phyloP scores from a whole-genome alignment of 2,797 vertebrate genomes.

The Manis crassicaudata region DNA sequence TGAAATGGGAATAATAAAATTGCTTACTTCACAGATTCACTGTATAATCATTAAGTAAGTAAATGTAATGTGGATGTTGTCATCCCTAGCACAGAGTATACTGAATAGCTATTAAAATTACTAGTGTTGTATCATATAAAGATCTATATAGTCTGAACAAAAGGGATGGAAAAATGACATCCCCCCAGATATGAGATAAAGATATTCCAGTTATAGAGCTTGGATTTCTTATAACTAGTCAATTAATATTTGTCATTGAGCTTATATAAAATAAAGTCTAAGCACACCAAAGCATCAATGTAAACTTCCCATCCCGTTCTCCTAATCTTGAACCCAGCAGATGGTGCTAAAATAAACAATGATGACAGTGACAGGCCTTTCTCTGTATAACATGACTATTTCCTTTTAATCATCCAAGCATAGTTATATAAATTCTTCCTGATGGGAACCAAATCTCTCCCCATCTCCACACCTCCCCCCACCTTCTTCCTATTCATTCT shows the following conservation, averaged over 20 bases:
- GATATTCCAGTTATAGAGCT: neutral
- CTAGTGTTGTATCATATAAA: neutral
- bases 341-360: constrained; percentile 52
- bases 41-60: neutral
- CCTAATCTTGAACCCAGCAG: constrained; percentile 35
- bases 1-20: neutral
- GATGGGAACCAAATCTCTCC: neutral
- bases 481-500: neutral
- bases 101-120: neutral
- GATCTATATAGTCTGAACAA: neutral
- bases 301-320: constrained; percentile 10
- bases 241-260: neutral
- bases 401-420: neutral
- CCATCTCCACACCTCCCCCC: too few species aligned
- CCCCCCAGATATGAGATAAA: neutral
- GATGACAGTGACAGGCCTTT: neutral
- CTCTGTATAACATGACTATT: neutral
- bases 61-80: neutral
- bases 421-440: neutral
- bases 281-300: neutral
- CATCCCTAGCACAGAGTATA: neutral
- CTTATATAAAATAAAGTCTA: neutral
- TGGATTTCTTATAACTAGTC: neutral
- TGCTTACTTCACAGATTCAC: neutral
- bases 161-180: neutral